Evolutionary conservation across 1,140 invertebrate genomes (phyloP).

Genomic region (Steinernema feltiae): DNA sequence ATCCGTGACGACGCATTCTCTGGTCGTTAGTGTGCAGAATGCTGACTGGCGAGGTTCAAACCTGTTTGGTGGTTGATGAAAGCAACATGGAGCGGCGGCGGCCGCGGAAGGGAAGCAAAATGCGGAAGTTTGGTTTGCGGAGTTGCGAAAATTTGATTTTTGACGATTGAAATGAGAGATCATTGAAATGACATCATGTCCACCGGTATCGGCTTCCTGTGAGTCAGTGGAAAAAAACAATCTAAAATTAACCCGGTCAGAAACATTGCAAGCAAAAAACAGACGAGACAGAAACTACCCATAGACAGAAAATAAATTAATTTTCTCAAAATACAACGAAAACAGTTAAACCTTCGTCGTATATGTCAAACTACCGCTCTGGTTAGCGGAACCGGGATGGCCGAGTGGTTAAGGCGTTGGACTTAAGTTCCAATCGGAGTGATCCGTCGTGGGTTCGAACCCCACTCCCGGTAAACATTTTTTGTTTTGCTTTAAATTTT

Average conservation of each 20-base stretch:
- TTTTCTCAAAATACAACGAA: background rate
- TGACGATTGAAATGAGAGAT: background rate
- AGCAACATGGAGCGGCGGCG: no score
- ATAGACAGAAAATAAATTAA: background rate
- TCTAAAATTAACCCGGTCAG: background rate
- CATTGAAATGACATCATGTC: background rate
- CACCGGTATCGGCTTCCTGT: background rate
- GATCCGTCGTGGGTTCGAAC: constrained; percentile 37
- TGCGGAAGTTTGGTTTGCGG: no score
- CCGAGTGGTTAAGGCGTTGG: constrained; percentile 44
- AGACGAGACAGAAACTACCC: background rate
- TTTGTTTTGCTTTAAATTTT: constrained; percentile 6
- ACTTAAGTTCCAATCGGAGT: constrained; percentile 32
- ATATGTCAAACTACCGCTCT: no score
- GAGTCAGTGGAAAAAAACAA: background rate
- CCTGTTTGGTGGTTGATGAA: no score
- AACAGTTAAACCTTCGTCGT: no score
- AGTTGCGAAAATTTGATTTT: background rate
- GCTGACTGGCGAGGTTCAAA: no score
- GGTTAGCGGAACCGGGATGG: constrained; percentile 30
- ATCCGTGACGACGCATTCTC: background rate
- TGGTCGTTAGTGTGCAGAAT: background rate
- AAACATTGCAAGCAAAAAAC: background rate
- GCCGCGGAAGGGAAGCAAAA: no score
- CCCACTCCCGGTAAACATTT: constrained; percentile 34